phyloP scores from a whole-genome alignment of 1,140 invertebrate species.

The Tetragnatha versicolor region DNA sequence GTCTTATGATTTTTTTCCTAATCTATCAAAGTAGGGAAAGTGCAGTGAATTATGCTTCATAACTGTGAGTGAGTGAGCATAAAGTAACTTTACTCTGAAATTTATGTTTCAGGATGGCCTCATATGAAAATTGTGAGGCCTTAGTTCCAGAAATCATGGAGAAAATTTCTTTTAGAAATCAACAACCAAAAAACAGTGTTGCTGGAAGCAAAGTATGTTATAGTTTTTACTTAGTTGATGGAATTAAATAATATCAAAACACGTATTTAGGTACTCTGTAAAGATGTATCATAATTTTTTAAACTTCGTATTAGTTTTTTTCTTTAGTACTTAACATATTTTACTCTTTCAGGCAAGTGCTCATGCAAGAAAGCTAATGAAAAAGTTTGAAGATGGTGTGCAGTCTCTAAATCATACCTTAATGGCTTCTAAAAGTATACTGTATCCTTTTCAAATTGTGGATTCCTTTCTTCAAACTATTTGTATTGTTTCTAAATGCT shows the following conservation, averaged over 20 bases:
- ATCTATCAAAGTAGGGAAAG: too few relatives aligned
- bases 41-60: too few relatives aligned
- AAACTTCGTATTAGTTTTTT: too few relatives aligned
- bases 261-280: not conserved
- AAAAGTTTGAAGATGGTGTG: constrained; percentile 35
- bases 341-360: constrained; percentile 37
- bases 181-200: constrained; percentile 39
- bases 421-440: constrained; percentile 22
- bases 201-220: constrained; percentile 19
- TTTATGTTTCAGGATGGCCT: constrained; percentile 24
- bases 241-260: not conserved
- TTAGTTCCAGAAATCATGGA: constrained; percentile 47
- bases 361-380: constrained; percentile 45
- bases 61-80: too few relatives aligned
- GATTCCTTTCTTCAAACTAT: not conserved
- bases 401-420: constrained; percentile 32
- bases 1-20: too few relatives aligned
- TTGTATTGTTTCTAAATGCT: not conserved
- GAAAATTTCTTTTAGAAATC: constrained; percentile 41
- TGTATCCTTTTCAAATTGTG: constrained; percentile 37
- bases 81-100: too few relatives aligned
- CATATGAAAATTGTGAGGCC: constrained; percentile 35
- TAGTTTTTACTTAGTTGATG: not conserved
- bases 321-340: too few relatives aligned
- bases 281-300: not conserved